Evolutionary conservation across 1,140 invertebrate species (phyloP).

Genomic region (Penaeus indicus): DNA sequence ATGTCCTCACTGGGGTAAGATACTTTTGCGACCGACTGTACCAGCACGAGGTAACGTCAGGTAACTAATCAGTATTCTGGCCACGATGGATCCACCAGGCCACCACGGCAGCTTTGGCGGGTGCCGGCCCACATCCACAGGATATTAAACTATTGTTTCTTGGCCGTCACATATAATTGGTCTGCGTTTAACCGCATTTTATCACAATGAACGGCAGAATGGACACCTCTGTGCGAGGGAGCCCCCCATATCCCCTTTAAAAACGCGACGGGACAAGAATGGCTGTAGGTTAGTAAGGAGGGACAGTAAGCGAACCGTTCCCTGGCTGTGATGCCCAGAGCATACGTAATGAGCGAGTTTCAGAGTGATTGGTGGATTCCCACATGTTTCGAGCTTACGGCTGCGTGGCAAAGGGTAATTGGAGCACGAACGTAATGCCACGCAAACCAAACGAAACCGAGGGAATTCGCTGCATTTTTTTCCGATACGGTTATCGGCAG

Average conservation of each 20-base stretch:
- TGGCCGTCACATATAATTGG: background rate
- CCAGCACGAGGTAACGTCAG: background rate
- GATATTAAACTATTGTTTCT: slow-evolving; percentile 18
- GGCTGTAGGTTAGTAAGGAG: slow-evolving; percentile 55
- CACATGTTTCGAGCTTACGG: background rate
- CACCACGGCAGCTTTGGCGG: slow-evolving; percentile 33
- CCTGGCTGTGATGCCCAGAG: slow-evolving; percentile 38
- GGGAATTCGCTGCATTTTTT: too few species aligned
- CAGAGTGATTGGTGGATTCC: slow-evolving; percentile 24
- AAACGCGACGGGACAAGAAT: background rate
- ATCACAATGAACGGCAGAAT: background rate
- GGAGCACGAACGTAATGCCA: too few species aligned
- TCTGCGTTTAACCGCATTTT: background rate
- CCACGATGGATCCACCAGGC: slow-evolving; percentile 42
- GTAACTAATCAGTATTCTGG: slow-evolving; percentile 32
- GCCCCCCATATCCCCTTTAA: too few species aligned
- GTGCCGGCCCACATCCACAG: slow-evolving; percentile 18
- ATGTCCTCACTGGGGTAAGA: background rate
- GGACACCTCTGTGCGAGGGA: background rate
- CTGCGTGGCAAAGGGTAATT: too few species aligned
- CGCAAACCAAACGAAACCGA: too few species aligned
- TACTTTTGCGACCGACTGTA: background rate
- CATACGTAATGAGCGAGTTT: slow-evolving; percentile 54
- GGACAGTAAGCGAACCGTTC: slow-evolving; percentile 57
- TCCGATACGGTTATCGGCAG: too few species aligned